These are phyloP conservation scores for Drosophila kanekoi DNA, from an alignment of 2,888 invertebrate genomes.

Conservation along the genomic window DNA sequence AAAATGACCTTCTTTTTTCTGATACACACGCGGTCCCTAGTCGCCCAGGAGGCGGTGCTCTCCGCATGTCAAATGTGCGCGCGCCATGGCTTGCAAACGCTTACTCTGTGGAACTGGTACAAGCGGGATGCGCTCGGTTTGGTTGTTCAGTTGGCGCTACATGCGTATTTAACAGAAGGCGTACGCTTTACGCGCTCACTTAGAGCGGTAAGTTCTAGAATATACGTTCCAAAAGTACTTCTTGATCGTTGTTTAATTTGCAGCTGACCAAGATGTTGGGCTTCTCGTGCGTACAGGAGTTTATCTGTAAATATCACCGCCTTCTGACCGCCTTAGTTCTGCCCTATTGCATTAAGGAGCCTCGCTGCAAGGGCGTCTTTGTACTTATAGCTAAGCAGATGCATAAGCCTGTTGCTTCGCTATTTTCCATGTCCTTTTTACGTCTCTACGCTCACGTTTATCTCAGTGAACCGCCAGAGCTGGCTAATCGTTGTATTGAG, in stretches of 20 bases:
- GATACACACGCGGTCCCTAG: slow-evolving; percentile 77
- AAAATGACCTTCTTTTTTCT: slow-evolving; percentile 83
- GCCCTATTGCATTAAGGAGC: slow-evolving; percentile 87
- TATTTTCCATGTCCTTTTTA: slow-evolving; percentile 89
- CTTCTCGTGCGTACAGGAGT: slow-evolving; percentile 89
- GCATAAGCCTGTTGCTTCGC: slow-evolving; percentile 85
- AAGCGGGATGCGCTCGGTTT: slow-evolving; percentile 82
- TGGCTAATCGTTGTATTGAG: slow-evolving; percentile 87
- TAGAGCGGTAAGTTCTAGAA: slow-evolving; percentile 64
- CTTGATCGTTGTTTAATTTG: not conserved
- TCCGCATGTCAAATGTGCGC: slow-evolving; percentile 82
- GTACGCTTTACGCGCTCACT: slow-evolving; percentile 79
- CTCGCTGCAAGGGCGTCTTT: slow-evolving; percentile 86
- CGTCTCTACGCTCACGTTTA: slow-evolving; percentile 90
- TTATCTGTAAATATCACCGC: slow-evolving; percentile 89
- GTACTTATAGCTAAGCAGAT: slow-evolving; percentile 82
- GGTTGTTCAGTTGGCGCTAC: slow-evolving; percentile 76
- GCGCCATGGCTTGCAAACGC: slow-evolving; percentile 76
- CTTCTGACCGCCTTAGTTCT: slow-evolving; percentile 89
- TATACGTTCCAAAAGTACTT: too few relatives aligned
- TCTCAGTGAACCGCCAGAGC: slow-evolving; percentile 87
- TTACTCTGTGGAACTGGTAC: slow-evolving; percentile 84
- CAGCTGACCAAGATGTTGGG: slow-evolving; percentile 89
- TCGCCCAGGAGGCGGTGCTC: slow-evolving; percentile 82
- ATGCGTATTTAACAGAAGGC: slow-evolving; percentile 77